phyloP scores from a whole-genome alignment of 2,888 invertebrate species.

The Diplolepis rosae region DNA sequence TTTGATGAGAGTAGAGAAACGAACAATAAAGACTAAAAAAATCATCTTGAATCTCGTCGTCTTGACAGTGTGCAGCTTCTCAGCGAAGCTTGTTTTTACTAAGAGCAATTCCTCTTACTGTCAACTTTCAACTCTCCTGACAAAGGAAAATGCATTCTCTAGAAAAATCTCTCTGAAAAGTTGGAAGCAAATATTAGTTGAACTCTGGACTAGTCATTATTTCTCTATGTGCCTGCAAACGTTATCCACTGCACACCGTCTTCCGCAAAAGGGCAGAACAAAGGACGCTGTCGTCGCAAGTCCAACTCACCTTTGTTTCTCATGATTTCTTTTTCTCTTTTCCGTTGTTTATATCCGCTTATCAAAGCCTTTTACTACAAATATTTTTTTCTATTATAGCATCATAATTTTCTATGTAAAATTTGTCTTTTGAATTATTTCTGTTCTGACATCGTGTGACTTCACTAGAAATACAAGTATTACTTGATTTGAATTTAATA shows the following conservation, averaged over 20 bases:
- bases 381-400: slow-evolving; percentile 2
- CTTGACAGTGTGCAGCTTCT: background rate
- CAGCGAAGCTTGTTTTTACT: slow-evolving; percentile 3
- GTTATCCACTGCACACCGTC: slow-evolving; percentile 33
- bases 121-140: slow-evolving; percentile 48
- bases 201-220: slow-evolving; percentile 71
- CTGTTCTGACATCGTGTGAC: too few relatives aligned
- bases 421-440: too few relatives aligned
- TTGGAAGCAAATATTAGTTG: slow-evolving; percentile 71
- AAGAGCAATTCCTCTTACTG: slow-evolving; percentile 34
- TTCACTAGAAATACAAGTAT: too few relatives aligned
- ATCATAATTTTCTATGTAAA: too few relatives aligned
- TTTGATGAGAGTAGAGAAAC: background rate
- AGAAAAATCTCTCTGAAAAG: slow-evolving; percentile 59
- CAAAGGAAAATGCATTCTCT: slow-evolving; percentile 51
- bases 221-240: slow-evolving; percentile 58
- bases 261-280: slow-evolving; percentile 61
- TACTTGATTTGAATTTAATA: too few relatives aligned
- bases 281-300: slow-evolving; percentile 45
- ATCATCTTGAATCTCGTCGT: slow-evolving; percentile 1
- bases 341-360: slow-evolving; percentile 57
- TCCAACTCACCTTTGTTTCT: slow-evolving; percentile 27
- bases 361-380: slow-evolving; percentile 45
- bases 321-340: slow-evolving; percentile 34
- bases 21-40: background rate